Conservation (phyloP, 2,113 vertebrate genomes). For the Sardina pilchardus region DNA sequence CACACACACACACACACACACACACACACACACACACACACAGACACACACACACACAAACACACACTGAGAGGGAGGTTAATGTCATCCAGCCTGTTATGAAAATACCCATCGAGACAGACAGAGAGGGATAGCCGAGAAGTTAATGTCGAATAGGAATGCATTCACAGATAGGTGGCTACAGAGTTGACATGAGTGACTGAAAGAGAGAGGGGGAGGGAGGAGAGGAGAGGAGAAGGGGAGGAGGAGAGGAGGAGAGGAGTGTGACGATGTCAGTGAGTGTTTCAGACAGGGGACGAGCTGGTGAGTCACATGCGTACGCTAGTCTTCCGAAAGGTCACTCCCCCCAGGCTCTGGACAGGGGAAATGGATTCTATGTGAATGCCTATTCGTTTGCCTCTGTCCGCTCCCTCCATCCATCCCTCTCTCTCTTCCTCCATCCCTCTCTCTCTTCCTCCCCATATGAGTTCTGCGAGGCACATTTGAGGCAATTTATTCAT, state of each 20-base stretch:
- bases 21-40: background rate
- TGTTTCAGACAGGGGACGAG: background rate
- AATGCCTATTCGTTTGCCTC: background rate
- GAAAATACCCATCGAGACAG: background rate
- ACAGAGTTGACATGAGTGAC: constrained; percentile 35
- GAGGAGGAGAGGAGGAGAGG: background rate
- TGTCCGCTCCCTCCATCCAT: background rate
- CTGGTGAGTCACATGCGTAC: background rate
- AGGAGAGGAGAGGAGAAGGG: background rate
- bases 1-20: background rate
- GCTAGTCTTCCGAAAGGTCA: background rate
- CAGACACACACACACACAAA: background rate
- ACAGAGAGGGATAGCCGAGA: background rate
- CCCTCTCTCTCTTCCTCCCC: background rate
- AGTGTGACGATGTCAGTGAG: background rate
- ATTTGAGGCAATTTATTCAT: background rate
- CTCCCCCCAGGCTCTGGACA: background rate
- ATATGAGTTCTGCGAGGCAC: background rate
- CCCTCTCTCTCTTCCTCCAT: background rate
- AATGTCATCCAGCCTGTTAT: background rate
- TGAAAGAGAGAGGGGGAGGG: background rate
- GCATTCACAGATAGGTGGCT: constrained; percentile 21
- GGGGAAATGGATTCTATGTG: constrained; percentile 15
- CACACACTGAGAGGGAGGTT: background rate
- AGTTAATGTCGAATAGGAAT: background rate